These are phyloP conservation scores for Crypturellus undulatus DNA, from an alignment of 2,113 vertebrate species.

Conservation along the genomic window DNA sequence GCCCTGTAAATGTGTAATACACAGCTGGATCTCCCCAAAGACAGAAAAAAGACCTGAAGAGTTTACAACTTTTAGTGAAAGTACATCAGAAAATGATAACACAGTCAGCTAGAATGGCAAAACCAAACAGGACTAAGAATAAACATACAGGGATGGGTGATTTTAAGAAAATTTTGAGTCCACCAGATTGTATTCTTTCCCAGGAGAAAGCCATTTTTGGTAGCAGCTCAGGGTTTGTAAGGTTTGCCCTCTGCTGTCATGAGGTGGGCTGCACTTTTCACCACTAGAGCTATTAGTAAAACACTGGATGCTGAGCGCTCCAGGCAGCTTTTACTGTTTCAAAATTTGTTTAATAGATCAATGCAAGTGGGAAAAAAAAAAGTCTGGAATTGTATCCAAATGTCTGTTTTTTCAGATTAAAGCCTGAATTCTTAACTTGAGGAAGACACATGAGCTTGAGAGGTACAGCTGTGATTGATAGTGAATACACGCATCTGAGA, in stretches of 20 bases:
- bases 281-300: background rate
- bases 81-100: background rate
- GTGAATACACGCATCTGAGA: background rate
- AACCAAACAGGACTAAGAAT: background rate
- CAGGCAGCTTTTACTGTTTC: background rate
- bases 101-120: fast-evolving
- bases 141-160: background rate
- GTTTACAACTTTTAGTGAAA: background rate
- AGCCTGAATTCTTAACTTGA: background rate
- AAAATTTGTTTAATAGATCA: background rate
- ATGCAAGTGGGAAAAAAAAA: background rate
- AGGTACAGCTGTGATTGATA: background rate
- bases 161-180: background rate
- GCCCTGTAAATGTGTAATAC: background rate
- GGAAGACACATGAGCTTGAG: background rate
- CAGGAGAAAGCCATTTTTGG: background rate
- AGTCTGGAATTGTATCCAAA: background rate
- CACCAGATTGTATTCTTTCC: fast-evolving
- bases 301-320: background rate
- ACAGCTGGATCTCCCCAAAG: background rate
- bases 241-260: background rate
- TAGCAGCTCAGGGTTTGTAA: background rate
- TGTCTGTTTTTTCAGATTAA: background rate
- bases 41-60: background rate
- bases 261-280: background rate